Evolutionary conservation across 2,113 vertebrate genomes (phyloP).

Genomic region (Columba janthina): DNA sequence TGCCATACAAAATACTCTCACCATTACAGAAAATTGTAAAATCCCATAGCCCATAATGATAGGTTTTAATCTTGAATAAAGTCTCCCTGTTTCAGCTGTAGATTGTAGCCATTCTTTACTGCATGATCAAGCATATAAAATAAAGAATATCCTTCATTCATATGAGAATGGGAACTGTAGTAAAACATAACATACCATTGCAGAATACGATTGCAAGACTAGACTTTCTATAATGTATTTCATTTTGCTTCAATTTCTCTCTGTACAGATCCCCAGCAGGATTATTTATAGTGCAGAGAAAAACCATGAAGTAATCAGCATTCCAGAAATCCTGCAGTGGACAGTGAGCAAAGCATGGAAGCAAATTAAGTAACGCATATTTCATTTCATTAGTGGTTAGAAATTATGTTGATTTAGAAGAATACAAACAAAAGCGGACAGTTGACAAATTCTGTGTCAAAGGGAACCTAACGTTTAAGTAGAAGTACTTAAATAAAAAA

Average conservation of each 20-base stretch:
- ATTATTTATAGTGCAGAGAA: background rate
- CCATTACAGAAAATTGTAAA: background rate
- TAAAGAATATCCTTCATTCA: background rate
- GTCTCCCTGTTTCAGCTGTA: background rate
- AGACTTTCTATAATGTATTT: background rate
- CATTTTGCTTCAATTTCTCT: background rate
- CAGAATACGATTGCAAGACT: background rate
- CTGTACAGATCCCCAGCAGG: background rate
- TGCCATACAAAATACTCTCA: background rate
- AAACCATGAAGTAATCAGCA: background rate
- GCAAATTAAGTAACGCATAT: background rate
- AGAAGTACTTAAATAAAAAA: background rate
- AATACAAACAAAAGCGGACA: background rate
- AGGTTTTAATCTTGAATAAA: background rate
- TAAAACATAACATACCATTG: background rate
- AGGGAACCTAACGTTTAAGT: background rate
- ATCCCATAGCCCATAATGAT: background rate
- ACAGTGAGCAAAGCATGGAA: background rate
- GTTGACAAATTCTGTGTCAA: background rate
- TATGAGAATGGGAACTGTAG: background rate
- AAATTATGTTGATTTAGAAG: background rate
- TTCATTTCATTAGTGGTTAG: background rate
- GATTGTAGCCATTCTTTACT: background rate
- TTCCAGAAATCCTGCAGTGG: background rate
- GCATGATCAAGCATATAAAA: background rate